Conservation (phyloP, 2,888 invertebrate genomes). For the Sceliomorpha sp. region DNA sequence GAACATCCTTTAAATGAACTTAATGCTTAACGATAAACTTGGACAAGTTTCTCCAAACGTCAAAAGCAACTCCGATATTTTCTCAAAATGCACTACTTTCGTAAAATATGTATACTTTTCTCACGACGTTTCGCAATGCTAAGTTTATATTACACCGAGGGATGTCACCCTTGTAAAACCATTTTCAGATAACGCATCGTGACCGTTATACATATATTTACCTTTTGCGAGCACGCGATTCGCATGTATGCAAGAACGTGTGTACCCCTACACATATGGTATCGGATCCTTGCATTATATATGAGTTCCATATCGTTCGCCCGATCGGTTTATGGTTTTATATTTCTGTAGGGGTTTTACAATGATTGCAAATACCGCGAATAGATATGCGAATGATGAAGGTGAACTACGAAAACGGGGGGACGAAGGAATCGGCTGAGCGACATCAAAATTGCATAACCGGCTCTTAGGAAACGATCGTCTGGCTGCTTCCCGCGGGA, state of each 20-base stretch:
- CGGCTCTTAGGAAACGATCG: conserved; percentile 79
- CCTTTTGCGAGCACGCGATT: conserved; percentile 34
- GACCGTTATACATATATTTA: conserved; percentile 64
- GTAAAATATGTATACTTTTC: conserved; percentile 14
- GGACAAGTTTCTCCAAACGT: no score
- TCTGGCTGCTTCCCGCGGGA: conserved; percentile 70
- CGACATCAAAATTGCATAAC: conserved; percentile 78
- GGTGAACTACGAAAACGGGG: conserved; percentile 21
- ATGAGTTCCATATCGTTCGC: conserved; percentile 74
- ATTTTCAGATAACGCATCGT: conserved; percentile 78
- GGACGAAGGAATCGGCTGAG: conserved; percentile 64
- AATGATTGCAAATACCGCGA: conserved; percentile 78
- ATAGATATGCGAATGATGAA: conserved; percentile 60
- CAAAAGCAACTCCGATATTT: no score
- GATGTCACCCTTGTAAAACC: conserved; percentile 80
- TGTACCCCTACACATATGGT: conserved; percentile 55
- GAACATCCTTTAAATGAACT: no score
- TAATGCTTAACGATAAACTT: no score
- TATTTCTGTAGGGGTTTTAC: conserved; percentile 78
- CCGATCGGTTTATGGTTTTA: conserved; percentile 79
- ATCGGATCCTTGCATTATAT: conserved; percentile 68
- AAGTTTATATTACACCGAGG: conserved; percentile 76
- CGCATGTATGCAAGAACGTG: conserved; percentile 11
- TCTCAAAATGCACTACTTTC: no score
- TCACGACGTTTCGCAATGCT: conserved; percentile 65